Percentiles rank a stretch among this genome's conserved stretches.
These are phyloP conservation scores for Euthynnus affinis DNA, from an alignment of 2,797 vertebrate genomes.

Conservation along the genomic window DNA sequence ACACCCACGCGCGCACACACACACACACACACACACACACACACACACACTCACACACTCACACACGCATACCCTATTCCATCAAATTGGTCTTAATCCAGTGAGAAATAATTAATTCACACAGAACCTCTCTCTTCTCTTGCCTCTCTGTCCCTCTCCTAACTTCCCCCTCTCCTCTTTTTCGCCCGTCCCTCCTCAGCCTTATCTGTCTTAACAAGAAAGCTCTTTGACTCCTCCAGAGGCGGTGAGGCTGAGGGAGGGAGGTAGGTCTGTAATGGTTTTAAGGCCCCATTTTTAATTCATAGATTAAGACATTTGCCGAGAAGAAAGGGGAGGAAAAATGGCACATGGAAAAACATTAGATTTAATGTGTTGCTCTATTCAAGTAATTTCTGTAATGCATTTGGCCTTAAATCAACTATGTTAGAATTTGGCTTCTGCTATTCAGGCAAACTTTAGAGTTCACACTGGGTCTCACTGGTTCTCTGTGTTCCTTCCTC, in stretches of 20 bases:
- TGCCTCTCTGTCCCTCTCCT: constrained; percentile 26
- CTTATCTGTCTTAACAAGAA: constrained; percentile 75
- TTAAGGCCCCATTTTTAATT: constrained; percentile 82
- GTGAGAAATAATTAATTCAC: constrained; percentile 76
- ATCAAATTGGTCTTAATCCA: constrained; percentile 66
- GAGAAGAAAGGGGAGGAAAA: constrained; percentile 58
- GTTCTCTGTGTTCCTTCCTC: neutral
- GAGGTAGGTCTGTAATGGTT: constrained; percentile 76
- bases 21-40: constrained; percentile 2
- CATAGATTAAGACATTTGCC: constrained; percentile 81
- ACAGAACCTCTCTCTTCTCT: constrained; percentile 39
- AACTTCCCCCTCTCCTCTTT: constrained; percentile 29
- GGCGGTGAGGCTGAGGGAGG: constrained; percentile 41
- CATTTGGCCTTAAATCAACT: constrained; percentile 55
- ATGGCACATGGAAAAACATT: constrained; percentile 56
- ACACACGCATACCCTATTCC: constrained; percentile 33
- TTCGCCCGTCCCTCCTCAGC: neutral
- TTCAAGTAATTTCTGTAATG: constrained; percentile 58
- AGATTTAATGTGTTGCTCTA: constrained; percentile 66
- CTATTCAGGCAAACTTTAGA: neutral
- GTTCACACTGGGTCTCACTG: neutral
- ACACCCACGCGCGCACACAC: constrained; percentile 5
- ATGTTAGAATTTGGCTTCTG: constrained; percentile 28
- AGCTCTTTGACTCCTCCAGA: constrained; percentile 69
- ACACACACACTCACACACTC: constrained; percentile 19